These are phyloP conservation scores for Bilobella aurantiaca DNA, from an alignment of 1,140 invertebrate species.

Conservation along the genomic window DNA sequence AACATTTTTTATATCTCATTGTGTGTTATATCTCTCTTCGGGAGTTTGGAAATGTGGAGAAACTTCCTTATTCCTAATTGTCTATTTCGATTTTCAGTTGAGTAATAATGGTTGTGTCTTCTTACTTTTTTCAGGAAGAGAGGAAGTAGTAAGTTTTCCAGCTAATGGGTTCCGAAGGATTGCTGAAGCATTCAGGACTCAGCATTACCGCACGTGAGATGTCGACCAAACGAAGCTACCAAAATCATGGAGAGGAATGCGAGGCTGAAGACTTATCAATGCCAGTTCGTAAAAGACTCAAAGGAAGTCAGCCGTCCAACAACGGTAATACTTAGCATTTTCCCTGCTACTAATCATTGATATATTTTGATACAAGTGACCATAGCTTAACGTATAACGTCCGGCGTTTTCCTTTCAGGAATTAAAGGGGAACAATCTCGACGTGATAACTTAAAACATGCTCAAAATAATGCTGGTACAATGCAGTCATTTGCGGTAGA, in stretches of 20 bases:
- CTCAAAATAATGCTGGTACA: background rate
- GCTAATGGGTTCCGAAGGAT: background rate
- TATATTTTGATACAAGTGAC: no score
- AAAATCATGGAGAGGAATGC: constrained; percentile 16
- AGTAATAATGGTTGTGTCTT: background rate
- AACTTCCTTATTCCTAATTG: background rate
- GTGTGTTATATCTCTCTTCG: no score
- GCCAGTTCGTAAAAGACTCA: constrained; percentile 22
- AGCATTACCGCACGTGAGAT: background rate
- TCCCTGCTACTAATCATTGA: no score
- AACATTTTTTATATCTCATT: no score
- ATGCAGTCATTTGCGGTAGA: background rate
- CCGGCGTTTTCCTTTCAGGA: background rate
- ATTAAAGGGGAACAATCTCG: background rate
- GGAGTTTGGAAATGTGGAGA: no score
- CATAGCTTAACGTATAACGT: no score
- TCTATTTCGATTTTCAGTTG: background rate
- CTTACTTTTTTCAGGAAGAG: background rate
- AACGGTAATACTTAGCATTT: no score
- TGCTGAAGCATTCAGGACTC: background rate
- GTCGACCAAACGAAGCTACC: background rate
- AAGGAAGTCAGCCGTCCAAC: background rate
- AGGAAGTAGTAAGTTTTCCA: background rate
- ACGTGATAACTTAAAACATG: background rate
- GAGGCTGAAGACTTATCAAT: constrained; percentile 33